Evolutionary conservation across 2,797 vertebrate species (phyloP).

Genomic region (Bradypodion ventrale): DNA sequence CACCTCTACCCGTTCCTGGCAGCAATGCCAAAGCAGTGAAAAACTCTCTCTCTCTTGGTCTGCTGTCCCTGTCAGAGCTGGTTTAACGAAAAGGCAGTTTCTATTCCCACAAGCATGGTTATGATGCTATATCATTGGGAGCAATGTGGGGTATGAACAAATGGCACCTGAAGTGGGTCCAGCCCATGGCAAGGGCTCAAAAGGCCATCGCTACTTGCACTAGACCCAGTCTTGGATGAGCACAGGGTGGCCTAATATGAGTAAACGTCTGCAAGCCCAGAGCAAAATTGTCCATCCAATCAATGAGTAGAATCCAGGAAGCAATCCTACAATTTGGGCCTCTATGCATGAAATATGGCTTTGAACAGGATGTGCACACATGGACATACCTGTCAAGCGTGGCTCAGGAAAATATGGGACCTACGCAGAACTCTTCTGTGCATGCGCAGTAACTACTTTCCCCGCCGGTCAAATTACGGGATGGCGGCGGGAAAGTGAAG

Average conservation of each 20-base stretch:
- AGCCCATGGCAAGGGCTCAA: neutral
- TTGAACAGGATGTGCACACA: neutral
- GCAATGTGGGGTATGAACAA: neutral
- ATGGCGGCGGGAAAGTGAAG: too few species aligned
- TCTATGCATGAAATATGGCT: neutral
- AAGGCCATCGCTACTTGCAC: neutral
- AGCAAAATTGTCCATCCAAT: too few species aligned
- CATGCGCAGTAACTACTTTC: too few species aligned
- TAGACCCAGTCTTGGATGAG: neutral
- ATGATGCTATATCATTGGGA: neutral
- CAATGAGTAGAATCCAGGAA: neutral
- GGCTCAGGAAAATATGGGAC: too few species aligned
- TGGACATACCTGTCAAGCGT: too few species aligned
- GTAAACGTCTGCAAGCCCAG: too few species aligned
- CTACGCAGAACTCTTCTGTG: too few species aligned
- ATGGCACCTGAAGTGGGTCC: neutral
- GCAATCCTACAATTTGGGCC: neutral
- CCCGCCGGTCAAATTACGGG: too few species aligned
- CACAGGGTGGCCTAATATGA: neutral
- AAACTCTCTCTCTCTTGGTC: neutral
- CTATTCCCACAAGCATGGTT: neutral
- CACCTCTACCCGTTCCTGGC: too few species aligned
- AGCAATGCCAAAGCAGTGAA: too few species aligned
- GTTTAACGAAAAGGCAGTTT: neutral
- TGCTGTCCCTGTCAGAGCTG: neutral